These are phyloP conservation scores for Gymnoscelis rufifasciata DNA, from an alignment of 2,888 invertebrate species.

Conservation along the genomic window DNA sequence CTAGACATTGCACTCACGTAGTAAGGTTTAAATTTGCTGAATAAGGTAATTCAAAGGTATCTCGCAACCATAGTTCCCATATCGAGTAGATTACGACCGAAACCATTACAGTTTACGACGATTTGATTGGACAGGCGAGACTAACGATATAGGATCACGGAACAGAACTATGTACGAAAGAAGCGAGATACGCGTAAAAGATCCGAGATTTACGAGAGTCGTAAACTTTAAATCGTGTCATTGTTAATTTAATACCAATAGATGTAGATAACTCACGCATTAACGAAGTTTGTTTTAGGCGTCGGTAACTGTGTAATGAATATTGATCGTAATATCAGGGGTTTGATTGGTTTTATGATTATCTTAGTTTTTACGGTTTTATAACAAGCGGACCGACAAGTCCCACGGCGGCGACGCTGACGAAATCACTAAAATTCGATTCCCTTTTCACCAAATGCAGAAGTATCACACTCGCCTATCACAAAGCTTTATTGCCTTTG, in stretches of 20 bases:
- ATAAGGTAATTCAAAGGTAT: conserved; percentile 43
- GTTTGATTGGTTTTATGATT: conserved; percentile 22
- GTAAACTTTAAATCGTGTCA: conserved; percentile 58
- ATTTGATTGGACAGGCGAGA: conserved; percentile 68
- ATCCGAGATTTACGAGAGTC: conserved; percentile 63
- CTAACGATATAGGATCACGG: conserved; percentile 69
- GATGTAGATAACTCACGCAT: conserved; percentile 50
- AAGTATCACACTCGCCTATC: not conserved
- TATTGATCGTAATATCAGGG: conserved; percentile 30
- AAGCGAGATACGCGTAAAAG: conserved; percentile 58
- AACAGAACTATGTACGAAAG: conserved; percentile 47
- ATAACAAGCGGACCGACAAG: conserved; percentile 1
- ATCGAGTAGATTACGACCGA: conserved; percentile 65
- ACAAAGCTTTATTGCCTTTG: not conserved
- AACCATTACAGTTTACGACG: conserved; percentile 69
- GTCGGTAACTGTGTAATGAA: conserved; percentile 34
- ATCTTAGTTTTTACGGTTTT: conserved; percentile 15
- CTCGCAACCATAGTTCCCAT: conserved; percentile 67
- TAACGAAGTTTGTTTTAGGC: conserved; percentile 41
- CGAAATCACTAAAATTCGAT: too few relatives aligned
- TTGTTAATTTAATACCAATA: conserved; percentile 64
- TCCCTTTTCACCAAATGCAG: too few relatives aligned
- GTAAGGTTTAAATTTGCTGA: conserved; percentile 31
- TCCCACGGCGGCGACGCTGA: not conserved
- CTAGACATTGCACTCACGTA: conserved; percentile 2